phyloP scores from a whole-genome alignment of 2,888 invertebrate genomes.

The Dione juno region DNA sequence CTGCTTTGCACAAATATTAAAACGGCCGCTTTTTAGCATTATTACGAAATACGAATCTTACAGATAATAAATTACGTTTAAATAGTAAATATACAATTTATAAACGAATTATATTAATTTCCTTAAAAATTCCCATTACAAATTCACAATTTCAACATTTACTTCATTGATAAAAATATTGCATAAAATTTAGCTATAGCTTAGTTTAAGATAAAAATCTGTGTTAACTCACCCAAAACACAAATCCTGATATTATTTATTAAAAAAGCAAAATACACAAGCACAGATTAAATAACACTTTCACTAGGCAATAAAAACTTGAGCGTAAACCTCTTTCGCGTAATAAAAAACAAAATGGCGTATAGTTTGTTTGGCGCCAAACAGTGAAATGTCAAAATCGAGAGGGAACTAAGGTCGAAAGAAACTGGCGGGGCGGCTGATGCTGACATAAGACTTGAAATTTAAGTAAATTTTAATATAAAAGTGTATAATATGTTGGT shows the following conservation, averaged over 20 bases:
- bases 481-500: not conserved
- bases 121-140: not conserved
- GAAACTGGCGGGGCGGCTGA: constrained; percentile 34
- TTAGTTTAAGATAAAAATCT: not conserved
- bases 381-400: constrained; percentile 71
- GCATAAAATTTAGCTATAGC: not conserved
- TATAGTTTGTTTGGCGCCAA: constrained; percentile 62
- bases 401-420: constrained; percentile 59
- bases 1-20: not conserved
- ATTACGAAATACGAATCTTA: not conserved
- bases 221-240: constrained; percentile 13
- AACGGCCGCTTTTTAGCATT: not conserved
- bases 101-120: constrained; percentile 1
- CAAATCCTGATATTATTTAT: not conserved
- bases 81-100: not conserved
- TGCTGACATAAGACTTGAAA: constrained; percentile 29
- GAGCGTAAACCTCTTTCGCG: constrained; percentile 19
- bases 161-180: not conserved
- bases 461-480: constrained; percentile 1
- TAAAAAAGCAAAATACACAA: constrained; percentile 9
- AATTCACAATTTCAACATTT: constrained; percentile 4
- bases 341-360: constrained; percentile 33
- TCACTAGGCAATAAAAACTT: constrained; percentile 13
- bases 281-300: constrained; percentile 29
- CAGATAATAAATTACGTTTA: not conserved